These are phyloP conservation scores for Fukomys damarensis DNA, from an alignment of 2,113 vertebrate genomes.

Conservation along the genomic window DNA sequence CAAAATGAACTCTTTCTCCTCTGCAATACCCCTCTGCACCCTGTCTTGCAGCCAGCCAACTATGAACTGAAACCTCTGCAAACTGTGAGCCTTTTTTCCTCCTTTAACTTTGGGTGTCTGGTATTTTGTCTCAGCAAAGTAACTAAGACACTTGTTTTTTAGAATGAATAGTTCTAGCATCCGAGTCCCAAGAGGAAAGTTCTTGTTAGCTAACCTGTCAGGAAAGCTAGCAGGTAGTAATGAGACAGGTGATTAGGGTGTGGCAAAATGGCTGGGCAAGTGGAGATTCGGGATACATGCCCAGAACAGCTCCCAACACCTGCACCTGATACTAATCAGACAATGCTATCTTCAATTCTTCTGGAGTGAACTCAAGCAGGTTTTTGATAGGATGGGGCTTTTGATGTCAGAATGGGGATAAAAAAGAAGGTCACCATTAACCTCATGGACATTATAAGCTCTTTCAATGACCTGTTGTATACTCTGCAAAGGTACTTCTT, in stretches of 20 bases:
- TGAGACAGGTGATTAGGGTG: not conserved
- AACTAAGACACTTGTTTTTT: not conserved
- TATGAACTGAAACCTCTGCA: not conserved
- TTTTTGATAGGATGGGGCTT: not conserved
- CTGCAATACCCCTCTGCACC: not conserved
- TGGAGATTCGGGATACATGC: not conserved
- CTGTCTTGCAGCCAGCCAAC: not conserved
- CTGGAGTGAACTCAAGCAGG: not conserved
- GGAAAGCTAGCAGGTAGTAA: not conserved
- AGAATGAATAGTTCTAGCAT: constrained; percentile 4
- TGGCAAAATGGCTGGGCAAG: not conserved
- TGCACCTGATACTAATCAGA: not conserved
- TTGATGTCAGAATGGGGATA: not conserved
- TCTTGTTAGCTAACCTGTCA: not conserved
- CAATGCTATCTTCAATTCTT: not conserved
- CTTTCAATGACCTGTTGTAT: not conserved
- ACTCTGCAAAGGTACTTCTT: not conserved
- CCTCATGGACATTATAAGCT: not conserved
- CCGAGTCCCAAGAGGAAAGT: not conserved
- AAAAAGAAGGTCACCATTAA: not conserved
- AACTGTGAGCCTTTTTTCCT: not conserved
- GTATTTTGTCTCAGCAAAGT: not conserved
- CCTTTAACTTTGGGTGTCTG: not conserved
- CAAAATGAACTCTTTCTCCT: not conserved
- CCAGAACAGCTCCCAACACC: not conserved